Base-by-base conservation (phyloP, 1,140 invertebrate genomes). In the Melitaea cinxia region DNA sequence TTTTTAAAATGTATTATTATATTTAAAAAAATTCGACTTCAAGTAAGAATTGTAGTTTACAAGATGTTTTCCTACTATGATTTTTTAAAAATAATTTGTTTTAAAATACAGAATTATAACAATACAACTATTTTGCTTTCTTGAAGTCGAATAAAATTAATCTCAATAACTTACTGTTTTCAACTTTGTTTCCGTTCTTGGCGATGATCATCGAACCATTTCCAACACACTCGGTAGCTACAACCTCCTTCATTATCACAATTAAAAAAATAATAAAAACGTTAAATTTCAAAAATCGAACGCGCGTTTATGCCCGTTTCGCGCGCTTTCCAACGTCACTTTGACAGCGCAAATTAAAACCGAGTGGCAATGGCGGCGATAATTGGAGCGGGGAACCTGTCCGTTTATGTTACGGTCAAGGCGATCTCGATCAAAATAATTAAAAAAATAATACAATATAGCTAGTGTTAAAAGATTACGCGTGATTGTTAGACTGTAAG, bases 241-340 rank as follows among this genome's bases (percentile, higher is more conserved):
- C 82, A 21, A 88, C 70, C 55, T 86, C 85, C 81, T 83, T 88
- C 85, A 88, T 88, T 70, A 28, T 78, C 61, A 67, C 54, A 65
- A 19, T 64, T 69, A 56, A n/a, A n/a, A n/a, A n/a, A n/a, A n/a
- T n/a, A n/a, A n/a, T n/a, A n/a, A n/a, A n/a, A n/a, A 37, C 14
- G 37, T 65, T 35, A 61, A 74, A 26, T 65, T 72, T 62, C 49
- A 70, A 53, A 65, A 52, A 49, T 14, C 23, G 45, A 56, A 53
- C 49, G 35, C 35, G 35, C 35, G 35, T 1, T 14, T 65, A 57
- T 60, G 70, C 65, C 45, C 61, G 58, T 74, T 83, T 81, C 78
- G 81, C 81, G 82, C 81, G 77, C 72, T 84, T 82, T 77, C 59
- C 65, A 78, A 84, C 76, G 83, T 88, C 82, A 88, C 81, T 85